Conservation (phyloP, 1,140 invertebrate species). For the Tetramorium alpestre region DNA sequence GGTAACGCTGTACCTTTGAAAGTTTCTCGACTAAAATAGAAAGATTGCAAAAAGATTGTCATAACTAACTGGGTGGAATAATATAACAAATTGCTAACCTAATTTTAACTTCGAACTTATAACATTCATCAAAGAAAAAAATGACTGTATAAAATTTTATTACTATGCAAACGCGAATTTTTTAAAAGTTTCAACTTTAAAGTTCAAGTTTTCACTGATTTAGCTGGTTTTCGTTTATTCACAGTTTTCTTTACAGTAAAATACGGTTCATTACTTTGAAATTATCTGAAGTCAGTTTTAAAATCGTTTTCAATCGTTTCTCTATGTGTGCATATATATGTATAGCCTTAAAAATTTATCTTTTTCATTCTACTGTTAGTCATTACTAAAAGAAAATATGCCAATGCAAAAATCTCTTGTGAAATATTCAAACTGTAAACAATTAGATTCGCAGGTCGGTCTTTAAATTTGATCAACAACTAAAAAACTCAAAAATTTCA, state of each 20-base stretch:
- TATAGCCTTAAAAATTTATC: not conserved
- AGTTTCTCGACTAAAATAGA: not conserved
- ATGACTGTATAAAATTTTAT: not conserved
- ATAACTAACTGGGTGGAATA: not conserved
- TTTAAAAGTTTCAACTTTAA: not conserved
- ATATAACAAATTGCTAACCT: not conserved
- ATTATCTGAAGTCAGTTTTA: not conserved
- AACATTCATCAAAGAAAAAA: not conserved
- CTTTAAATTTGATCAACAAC: too few species aligned
- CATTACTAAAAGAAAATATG: slow-evolving; percentile 71
- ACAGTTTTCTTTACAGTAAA: not conserved
- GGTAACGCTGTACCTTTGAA: not conserved
- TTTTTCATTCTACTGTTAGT: slow-evolving; percentile 55
- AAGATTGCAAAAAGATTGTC: not conserved
- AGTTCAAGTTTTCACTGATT: not conserved
- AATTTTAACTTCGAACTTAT: not conserved
- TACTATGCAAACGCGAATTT: not conserved
- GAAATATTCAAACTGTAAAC: slow-evolving; percentile 65
- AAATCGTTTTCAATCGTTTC: slow-evolving; percentile 66
- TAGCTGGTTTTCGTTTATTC: not conserved
- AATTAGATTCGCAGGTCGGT: slow-evolving; percentile 76
- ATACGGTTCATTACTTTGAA: not conserved
- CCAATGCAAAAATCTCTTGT: slow-evolving; percentile 11
- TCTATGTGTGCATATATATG: not conserved
- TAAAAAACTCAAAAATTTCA: slow-evolving; percentile 49